Conservation (phyloP, 2,888 invertebrate species). For the Polylopha cassiicola region DNA sequence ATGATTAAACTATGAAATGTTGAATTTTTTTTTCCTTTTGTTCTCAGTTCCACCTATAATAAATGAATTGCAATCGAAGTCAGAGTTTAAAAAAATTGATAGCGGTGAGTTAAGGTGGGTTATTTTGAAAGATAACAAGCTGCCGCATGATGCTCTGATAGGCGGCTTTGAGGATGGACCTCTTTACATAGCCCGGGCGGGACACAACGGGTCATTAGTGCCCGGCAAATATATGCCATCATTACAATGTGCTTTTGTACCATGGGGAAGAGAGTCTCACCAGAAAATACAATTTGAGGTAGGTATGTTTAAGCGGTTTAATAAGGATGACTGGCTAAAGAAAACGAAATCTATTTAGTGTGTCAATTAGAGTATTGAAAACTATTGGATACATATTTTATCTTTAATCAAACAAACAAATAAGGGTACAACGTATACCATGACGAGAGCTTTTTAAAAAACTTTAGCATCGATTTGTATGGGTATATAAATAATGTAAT, state of each 20-base stretch:
- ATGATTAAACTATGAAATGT: too few species aligned
- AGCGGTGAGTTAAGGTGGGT: slow-evolving; percentile 80
- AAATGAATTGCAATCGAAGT: slow-evolving; percentile 28
- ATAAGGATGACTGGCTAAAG: too few species aligned
- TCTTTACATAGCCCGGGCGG: slow-evolving; percentile 82
- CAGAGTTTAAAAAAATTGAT: slow-evolving; percentile 33
- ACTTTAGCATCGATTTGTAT: too few species aligned
- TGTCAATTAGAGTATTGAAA: too few species aligned
- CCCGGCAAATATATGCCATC: slow-evolving; percentile 87
- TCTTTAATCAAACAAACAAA: too few species aligned
- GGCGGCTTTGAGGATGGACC: slow-evolving; percentile 81
- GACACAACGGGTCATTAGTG: slow-evolving; percentile 83
- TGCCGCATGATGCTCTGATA: slow-evolving; percentile 84
- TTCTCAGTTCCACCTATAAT: slow-evolving; percentile 32
- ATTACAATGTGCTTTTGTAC: slow-evolving; percentile 81
- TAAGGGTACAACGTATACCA: too few species aligned
- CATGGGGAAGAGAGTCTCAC: slow-evolving; percentile 87
- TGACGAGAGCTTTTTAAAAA: too few species aligned
- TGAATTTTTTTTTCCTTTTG: too few species aligned
- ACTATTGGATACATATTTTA: too few species aligned
- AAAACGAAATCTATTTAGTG: too few species aligned
- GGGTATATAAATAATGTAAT: too few species aligned
- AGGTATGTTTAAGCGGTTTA: too few species aligned
- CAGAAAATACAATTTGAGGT: slow-evolving; percentile 83
- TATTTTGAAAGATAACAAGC: slow-evolving; percentile 66